Evolutionary conservation across 2,113 vertebrate species (phyloP), one percentile per base, ranked within the genome.

Genomic region (rat (Rattus norvegicus)): DNA sequence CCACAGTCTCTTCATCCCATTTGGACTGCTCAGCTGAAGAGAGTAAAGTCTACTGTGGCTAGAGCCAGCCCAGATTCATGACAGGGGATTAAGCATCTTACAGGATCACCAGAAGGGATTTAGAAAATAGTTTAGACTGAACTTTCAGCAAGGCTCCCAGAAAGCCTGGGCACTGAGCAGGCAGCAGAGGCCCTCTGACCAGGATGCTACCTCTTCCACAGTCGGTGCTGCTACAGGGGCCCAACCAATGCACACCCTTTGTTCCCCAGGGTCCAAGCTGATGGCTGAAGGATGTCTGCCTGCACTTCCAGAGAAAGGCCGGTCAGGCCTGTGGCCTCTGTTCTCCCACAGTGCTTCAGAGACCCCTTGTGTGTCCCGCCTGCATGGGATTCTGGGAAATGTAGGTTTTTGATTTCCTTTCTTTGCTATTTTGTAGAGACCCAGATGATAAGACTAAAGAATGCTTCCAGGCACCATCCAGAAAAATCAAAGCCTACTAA

Each of bases 41-140:
- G 52, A 95, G 95, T 28, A 92, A 97, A 95, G 77, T 93, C 86
- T 12, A 92, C 72, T 92, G 77, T 56, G 36, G 86, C 72, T 73
- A 89, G 33, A 91, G 83, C 19, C 69, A 96, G 89, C 43, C 56
- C 75, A 22, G 61, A 93, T 83, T 96, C 94, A 79, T 47, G 36
- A 43, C 72, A 96, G 47, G 47, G 85, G 76, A 95, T 96, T 90
- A 95, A 94, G 76, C 73, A 76, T 94, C 77, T 90, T 88, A 84
- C 5, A 90, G 95, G 92, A 81, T 93, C 81, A 79, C 17, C 33
- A 94, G 95, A 69, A 87, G 72, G 76, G 83, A 96, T 96, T 97
- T 96, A 95, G 75, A 86, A 93, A 86, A 92, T 67, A 92, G 65
- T 94, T 89, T 79, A 91, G 36, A 52, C 49, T 94, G 86, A 91